Percentiles rank a stretch among this genome's conserved stretches.
These are phyloP conservation scores for Natator depressus DNA, from an alignment of 2,113 vertebrate species.

Conservation along the genomic window DNA sequence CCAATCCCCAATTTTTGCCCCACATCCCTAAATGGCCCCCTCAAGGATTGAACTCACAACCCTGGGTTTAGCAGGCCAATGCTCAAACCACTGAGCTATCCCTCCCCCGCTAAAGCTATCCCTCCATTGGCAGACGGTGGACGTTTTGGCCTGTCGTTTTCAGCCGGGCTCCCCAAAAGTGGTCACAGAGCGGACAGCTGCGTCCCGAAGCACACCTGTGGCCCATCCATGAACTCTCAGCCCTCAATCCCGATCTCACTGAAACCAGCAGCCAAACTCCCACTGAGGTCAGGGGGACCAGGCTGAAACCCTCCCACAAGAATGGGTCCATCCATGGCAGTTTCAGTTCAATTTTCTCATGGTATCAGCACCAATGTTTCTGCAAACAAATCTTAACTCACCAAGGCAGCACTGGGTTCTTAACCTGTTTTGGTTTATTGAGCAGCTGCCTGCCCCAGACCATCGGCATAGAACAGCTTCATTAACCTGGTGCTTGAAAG, in stretches of 20 bases:
- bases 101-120: no score
- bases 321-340: no score
- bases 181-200: no score
- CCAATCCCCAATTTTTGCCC: no score
- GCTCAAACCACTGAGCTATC: no score
- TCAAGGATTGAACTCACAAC: no score
- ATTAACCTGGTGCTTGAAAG: not conserved
- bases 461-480: not conserved
- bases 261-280: not conserved
- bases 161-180: no score
- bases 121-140: no score
- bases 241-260: not conserved
- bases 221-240: not conserved
- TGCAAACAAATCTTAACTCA: not conserved
- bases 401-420: not conserved
- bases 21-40: no score
- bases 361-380: not conserved
- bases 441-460: not conserved
- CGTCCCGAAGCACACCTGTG: not conserved
- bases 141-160: no score
- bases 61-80: no score
- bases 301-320: no score
- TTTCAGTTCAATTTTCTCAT: not conserved
- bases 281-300: not conserved
- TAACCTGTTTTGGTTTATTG: not conserved